Percentiles rank a stretch among this genome's conserved stretches.
These are phyloP conservation scores for Exephanes ischioxanthus DNA, from an alignment of 2,888 invertebrate genomes.

Conservation along the genomic window DNA sequence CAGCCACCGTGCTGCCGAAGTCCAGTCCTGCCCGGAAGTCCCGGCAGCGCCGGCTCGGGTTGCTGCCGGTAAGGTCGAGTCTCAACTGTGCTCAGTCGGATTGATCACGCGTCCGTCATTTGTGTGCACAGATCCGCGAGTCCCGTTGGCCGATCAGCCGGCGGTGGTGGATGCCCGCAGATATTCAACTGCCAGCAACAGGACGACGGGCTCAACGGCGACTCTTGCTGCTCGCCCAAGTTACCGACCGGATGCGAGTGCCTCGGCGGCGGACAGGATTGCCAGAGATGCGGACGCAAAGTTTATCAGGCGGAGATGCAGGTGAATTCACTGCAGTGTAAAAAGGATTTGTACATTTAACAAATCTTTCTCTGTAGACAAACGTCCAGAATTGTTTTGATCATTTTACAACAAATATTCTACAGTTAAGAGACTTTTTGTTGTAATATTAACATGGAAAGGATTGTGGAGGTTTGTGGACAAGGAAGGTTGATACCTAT, in stretches of 20 bases:
- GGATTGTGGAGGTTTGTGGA: no score
- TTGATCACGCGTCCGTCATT: conserved; percentile 37
- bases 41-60: conserved; percentile 55
- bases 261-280: conserved; percentile 81
- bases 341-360: not conserved
- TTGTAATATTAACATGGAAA: no score
- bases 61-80: conserved; percentile 73
- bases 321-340: conserved; percentile 71
- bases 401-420: no score
- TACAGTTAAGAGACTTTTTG: no score
- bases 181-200: conserved; percentile 34
- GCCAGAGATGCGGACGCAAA: conserved; percentile 83
- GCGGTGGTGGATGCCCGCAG: conserved; percentile 62
- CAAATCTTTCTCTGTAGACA: not conserved
- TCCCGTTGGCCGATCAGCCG: conserved; percentile 66
- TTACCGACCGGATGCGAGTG: conserved; percentile 77
- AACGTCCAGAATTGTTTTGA: no score
- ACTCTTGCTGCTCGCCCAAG: conserved; percentile 56
- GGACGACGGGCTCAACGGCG: conserved; percentile 58
- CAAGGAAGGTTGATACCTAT: no score
- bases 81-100: conserved; percentile 48
- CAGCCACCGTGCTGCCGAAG: conserved; percentile 70
- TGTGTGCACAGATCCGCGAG: conserved; percentile 64
- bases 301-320: conserved; percentile 83
- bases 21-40: conserved; percentile 51